phyloP scores from a whole-genome alignment of 2,113 vertebrate species.

The Sapajus apella region DNA sequence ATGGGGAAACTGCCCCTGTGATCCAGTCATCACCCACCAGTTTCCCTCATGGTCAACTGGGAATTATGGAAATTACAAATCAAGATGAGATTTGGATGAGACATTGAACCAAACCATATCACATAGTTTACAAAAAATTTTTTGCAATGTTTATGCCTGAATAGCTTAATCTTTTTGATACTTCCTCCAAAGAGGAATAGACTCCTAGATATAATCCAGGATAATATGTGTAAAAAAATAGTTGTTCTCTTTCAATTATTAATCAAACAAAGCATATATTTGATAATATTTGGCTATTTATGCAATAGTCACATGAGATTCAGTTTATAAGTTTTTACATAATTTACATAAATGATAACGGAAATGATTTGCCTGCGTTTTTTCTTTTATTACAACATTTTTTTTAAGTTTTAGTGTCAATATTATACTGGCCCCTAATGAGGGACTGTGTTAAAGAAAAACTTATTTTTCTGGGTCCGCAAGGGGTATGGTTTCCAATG shows the following conservation, averaged over 20 bases:
- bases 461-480: too few species aligned
- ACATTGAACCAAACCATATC: too few species aligned
- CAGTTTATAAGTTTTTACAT: neutral
- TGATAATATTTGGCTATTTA: neutral
- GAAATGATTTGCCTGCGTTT: neutral
- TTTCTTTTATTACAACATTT: neutral
- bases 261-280: neutral
- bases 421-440: neutral
- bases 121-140: neutral
- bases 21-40: too few species aligned
- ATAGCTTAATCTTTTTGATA: constrained; percentile 17
- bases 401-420: neutral
- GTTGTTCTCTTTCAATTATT: neutral
- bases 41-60: too few species aligned
- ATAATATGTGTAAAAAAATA: neutral
- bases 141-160: neutral
- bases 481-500: too few species aligned
- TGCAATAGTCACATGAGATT: neutral
- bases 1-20: too few species aligned
- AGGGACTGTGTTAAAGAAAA: too few species aligned
- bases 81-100: too few species aligned
- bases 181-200: neutral
- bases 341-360: neutral
- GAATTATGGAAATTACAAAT: too few species aligned
- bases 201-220: neutral